phyloP scores from a whole-genome alignment of 2,797 vertebrate genomes.

The Argyrosomus regius region DNA sequence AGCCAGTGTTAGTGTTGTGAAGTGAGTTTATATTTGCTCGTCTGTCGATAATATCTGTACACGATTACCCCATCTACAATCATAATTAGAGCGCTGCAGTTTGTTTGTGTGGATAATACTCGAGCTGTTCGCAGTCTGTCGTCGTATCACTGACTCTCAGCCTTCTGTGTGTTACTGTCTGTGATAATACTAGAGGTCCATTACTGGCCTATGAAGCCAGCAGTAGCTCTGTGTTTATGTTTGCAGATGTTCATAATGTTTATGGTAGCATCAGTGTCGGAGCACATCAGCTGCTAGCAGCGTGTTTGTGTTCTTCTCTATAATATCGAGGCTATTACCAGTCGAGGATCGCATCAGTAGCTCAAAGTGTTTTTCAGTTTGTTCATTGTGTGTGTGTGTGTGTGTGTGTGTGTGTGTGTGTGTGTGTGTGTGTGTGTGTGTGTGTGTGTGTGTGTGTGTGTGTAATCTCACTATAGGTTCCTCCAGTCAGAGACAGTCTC shows the following conservation, averaged over 20 bases:
- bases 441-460: not conserved
- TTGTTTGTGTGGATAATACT: not conserved
- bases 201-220: conserved; percentile 4
- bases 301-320: not conserved
- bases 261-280: not conserved
- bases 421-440: too few species aligned
- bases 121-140: not conserved
- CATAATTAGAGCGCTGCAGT: not conserved
- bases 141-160: not conserved
- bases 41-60: not conserved
- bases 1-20: not conserved
- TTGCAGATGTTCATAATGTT: conserved; percentile 11
- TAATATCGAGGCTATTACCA: conserved; percentile 11
- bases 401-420: not conserved
- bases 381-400: not conserved
- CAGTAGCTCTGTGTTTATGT: not conserved
- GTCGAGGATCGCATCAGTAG: not conserved
- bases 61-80: not conserved
- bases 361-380: not conserved
- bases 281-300: conserved; percentile 4
- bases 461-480: not conserved
- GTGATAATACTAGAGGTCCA: not conserved
- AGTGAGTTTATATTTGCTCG: not conserved
- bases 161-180: not conserved
- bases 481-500: not conserved